Conservation (phyloP, 2,888 invertebrate genomes). For the Megalurothrips usitatus region DNA sequence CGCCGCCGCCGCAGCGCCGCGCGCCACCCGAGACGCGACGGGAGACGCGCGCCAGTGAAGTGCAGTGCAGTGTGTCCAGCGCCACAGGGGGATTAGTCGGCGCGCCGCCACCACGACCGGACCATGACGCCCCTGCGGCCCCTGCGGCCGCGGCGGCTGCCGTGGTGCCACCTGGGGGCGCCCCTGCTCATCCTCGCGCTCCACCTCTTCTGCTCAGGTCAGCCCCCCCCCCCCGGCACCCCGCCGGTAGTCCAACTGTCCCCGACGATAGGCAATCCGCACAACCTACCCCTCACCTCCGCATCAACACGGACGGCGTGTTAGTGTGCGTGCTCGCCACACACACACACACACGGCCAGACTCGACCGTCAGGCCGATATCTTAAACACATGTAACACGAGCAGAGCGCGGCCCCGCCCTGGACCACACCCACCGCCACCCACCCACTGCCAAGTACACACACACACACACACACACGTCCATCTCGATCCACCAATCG, state of each 20-base stretch:
- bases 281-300: too few species aligned
- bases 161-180: neutral
- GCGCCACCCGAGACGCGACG: neutral
- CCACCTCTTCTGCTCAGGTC: neutral
- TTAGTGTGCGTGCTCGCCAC: too few species aligned
- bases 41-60: neutral
- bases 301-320: too few species aligned
- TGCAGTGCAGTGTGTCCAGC: neutral
- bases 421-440: slow-evolving; percentile 5
- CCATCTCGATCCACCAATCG: neutral
- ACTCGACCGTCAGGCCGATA: neutral
- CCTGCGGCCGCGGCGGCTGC: neutral
- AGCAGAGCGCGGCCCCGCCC: neutral
- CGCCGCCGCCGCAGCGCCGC: too few species aligned
- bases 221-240: too few species aligned
- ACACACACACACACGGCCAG: too few species aligned
- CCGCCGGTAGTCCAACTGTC: too few species aligned
- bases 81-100: neutral
- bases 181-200: slow-evolving; percentile 6
- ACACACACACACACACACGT: neutral
- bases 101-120: neutral
- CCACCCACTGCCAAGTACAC: neutral
- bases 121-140: neutral
- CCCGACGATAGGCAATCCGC: too few species aligned
- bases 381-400: neutral